A percentile compares a stretch with the other conserved stretches of the same genome.
Conservation (phyloP, 2,113 vertebrate genomes). For the Cottus gobio region DNA sequence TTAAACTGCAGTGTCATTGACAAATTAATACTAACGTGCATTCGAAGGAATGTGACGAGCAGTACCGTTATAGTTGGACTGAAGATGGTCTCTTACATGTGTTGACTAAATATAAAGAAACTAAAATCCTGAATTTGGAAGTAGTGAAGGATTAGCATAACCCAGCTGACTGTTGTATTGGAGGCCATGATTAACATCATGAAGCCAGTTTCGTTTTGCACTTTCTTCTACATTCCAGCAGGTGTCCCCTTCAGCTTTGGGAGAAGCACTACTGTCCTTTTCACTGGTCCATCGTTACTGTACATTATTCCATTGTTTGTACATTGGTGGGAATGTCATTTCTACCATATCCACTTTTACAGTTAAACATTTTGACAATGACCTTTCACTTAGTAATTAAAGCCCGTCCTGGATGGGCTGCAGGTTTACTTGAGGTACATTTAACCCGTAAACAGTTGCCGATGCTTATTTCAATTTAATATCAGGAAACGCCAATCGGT, state of each 20-base stretch:
- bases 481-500: constrained; percentile 27
- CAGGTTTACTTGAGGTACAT: not conserved
- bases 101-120: not conserved
- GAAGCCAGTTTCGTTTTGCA: constrained; percentile 10
- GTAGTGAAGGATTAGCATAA: not conserved
- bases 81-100: not conserved
- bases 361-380: not conserved
- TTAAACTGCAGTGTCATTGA: not conserved
- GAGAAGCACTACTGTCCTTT: not conserved
- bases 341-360: not conserved
- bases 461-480: constrained; percentile 30
- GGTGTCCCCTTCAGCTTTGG: constrained; percentile 19
- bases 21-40: not conserved
- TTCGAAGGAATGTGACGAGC: not conserved
- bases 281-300: not conserved
- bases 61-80: not conserved
- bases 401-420: not conserved
- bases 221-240: constrained; percentile 6
- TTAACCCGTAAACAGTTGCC: not conserved
- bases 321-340: not conserved
- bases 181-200: not conserved
- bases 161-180: not conserved
- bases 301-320: not conserved
- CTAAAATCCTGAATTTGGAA: not conserved
- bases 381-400: not conserved